Base-by-base conservation (phyloP, 2,888 invertebrate species). In the Calameuta filiformis region DNA sequence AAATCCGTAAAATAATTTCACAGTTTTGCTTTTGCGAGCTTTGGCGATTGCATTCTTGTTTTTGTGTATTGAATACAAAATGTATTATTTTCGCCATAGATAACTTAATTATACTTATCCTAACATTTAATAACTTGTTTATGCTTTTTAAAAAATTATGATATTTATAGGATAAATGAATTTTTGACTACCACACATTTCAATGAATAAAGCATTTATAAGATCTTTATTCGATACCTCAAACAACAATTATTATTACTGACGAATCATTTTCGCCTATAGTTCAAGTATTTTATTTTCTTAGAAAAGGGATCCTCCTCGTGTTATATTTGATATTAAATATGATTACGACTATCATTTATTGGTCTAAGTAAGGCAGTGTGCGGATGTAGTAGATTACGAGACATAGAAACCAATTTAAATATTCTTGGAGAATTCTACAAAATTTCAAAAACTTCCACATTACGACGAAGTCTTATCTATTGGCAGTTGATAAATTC, bases 1-100 rank as follows among this genome's bases (percentile, higher is more conserved):
- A 73, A 76, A 76, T n/a, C 68, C 73, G 75, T 75, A 74, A 77
- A 73, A 77, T 71, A 75, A 73, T 71, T 77, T 77, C 77, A 77
- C 77, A 77, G 75, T 75, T 69, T 56, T 69, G 77, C 77, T 77
- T 77, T 77, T 73, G 69, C 31, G 77, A 77, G 77, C 77, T 69
- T 75, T 31, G 75, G 11, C 71, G 31, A 71, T 31, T 15, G 34
- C 15, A 71, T 33, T 71, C 15, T 71, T 71, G 34, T 30, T 34
- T 33, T 71, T 71, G 30, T 31, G 34, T 30, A 30, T 33, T 30
- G 30, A 71, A 71, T 71, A 71, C 71, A 71, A 71, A 71, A 23
- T 33, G 71, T 71, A 33, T 33, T 33, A 15, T 34, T 71, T 15
- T n/a, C 34, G 31, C 71, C 34, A 71, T 34, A 15, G 34, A 56